Evolutionary conservation across 2,797 vertebrate species (phyloP).

Genomic region (Silurus lanzhouensis): DNA sequence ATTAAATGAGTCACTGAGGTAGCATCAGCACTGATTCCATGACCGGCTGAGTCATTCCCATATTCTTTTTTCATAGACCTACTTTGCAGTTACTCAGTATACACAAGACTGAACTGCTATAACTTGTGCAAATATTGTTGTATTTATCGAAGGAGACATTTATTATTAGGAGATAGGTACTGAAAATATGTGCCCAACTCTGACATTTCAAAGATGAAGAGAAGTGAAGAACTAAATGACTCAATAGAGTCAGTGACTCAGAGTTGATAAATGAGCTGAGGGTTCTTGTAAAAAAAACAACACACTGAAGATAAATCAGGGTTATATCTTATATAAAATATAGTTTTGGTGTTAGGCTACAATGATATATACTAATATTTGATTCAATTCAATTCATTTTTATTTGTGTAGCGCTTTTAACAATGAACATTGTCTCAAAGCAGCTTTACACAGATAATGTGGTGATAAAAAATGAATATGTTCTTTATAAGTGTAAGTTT

Average conservation of each 20-base stretch:
- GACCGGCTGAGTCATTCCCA: slow-evolving; percentile 6
- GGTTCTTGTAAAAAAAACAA: not conserved
- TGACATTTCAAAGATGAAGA: slow-evolving; percentile 6
- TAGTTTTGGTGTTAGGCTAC: no score
- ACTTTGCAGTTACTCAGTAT: slow-evolving; percentile 4
- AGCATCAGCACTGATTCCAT: not conserved
- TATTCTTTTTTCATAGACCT: not conserved
- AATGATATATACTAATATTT: no score
- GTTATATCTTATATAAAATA: not conserved
- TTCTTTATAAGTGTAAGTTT: no score
- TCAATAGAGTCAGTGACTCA: not conserved
- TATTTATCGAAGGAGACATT: not conserved
- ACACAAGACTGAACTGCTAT: not conserved
- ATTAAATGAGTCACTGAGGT: slow-evolving; percentile 14
- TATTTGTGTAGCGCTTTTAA: no score
- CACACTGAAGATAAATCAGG: not conserved
- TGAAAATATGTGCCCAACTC: not conserved
- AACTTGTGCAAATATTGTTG: not conserved
- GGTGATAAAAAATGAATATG: no score
- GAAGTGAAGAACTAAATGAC: slow-evolving; percentile 15
- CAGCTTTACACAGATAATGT: no score
- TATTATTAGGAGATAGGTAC: not conserved
- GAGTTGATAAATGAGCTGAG: not conserved
- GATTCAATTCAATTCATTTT: not conserved
- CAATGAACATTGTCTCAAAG: no score